These are phyloP conservation scores for Drosophila mercatorum DNA, from an alignment of 2,888 invertebrate species.

Conservation along the genomic window DNA sequence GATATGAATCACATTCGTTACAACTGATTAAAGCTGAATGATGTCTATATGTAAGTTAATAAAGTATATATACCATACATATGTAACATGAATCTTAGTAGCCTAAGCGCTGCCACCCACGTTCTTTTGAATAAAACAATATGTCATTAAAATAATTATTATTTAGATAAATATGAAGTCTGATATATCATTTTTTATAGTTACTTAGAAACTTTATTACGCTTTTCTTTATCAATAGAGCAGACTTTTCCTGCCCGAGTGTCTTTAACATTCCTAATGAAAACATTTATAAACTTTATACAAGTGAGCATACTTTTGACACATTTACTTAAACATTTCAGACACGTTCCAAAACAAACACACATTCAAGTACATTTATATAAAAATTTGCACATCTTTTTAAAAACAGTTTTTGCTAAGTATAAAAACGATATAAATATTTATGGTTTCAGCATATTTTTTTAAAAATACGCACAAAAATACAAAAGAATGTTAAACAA, in stretches of 20 bases:
- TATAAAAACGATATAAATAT: slow-evolving; percentile 50
- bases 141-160: too few species aligned
- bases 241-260: slow-evolving; percentile 62
- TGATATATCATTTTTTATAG: neutral
- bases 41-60: slow-evolving; percentile 3
- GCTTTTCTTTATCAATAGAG: slow-evolving; percentile 62
- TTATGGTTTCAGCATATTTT: slow-evolving; percentile 46
- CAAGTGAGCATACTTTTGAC: slow-evolving; percentile 55
- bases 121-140: too few species aligned
- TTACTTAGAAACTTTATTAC: slow-evolving; percentile 57
- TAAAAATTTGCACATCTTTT: slow-evolving; percentile 44
- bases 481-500: slow-evolving; percentile 58
- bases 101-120: neutral
- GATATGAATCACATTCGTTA: slow-evolving; percentile 42
- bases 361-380: slow-evolving; percentile 33
- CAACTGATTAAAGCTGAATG: slow-evolving; percentile 26
- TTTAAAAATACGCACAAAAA: slow-evolving; percentile 54
- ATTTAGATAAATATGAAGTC: too few species aligned
- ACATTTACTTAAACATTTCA: slow-evolving; percentile 39
- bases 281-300: slow-evolving; percentile 68
- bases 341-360: slow-evolving; percentile 50
- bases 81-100: neutral
- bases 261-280: slow-evolving; percentile 52
- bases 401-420: slow-evolving; percentile 32
- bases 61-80: too few species aligned